Base-by-base conservation (phyloP, 2,113 vertebrate genomes). In the Leuciscus idus region DNA sequence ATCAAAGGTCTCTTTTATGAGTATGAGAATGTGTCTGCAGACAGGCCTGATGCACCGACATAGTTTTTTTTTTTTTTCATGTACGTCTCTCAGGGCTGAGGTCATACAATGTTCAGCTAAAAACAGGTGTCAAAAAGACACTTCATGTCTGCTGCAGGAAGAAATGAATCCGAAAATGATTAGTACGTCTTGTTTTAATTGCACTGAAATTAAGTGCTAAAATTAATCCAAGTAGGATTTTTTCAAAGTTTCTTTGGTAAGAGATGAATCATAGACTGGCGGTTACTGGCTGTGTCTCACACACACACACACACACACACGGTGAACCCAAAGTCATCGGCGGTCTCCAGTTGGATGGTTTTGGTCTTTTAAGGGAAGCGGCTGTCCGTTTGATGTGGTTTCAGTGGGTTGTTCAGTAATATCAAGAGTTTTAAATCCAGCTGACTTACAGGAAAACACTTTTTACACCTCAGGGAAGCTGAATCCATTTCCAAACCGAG, bases 371-470 rank as follows among this genome's bases (percentile, higher is more conserved):
- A 75, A 50, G 43, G 72, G 43, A 75, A 75, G 43, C 19, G 43
- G 39, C 33, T 79, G 19, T 39, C 5, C 61, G 30, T 61, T 79
- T 89, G 87, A 91, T 92, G 88, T 86, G 90, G 87, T 90, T 92
- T 89, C 85, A 62, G 15, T 91, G 84, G 92, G 85, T 74, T 64
- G 9, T 82, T 90, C 74, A 88, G 88, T 92, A 90, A 89, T 92
- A 88, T 91, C 88, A 89, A 90, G 87, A 91, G 88, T 92, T 93
- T 90, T 89, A 88, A 87, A 88, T 43, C 33, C 78, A 91, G 74
- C 87, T 89, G 86, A 70, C 80, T 90, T 90, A 88, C 88, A 90
- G 91, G 90, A 93, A 94, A 93, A 91, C 92, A 70, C 91, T 48
- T 90, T 90, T 73, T 91, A 76, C 79, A 86, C 87, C 89, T 90